Evolutionary conservation across 2,113 vertebrate species (phyloP).

Genomic region (Sigmodon hispidus): DNA sequence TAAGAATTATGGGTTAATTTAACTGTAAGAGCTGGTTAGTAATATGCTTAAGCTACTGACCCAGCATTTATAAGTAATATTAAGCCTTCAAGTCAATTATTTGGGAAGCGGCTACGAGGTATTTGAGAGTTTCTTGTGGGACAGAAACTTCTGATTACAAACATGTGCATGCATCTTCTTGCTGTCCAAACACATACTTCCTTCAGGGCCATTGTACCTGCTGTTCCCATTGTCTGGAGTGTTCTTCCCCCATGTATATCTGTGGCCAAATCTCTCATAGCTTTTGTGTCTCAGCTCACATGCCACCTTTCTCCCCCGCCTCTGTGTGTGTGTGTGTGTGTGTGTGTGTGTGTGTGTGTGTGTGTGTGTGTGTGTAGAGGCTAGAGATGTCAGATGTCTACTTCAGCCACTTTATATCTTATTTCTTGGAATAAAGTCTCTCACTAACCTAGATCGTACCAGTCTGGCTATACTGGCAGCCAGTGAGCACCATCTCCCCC

Average conservation of each 20-base stretch:
- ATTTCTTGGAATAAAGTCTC: not conserved
- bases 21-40: no score
- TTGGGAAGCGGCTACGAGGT: no score
- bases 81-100: no score
- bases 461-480: not conserved
- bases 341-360: not conserved
- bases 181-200: not conserved
- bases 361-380: not conserved
- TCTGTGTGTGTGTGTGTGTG: not conserved
- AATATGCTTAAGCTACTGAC: no score
- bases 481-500: not conserved
- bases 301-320: not conserved
- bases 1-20: no score
- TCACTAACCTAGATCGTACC: not conserved
- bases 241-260: not conserved
- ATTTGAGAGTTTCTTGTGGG: no score
- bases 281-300: not conserved
- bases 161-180: fast-evolving
- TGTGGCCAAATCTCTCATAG: not conserved
- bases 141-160: no score
- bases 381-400: not conserved
- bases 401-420: not conserved
- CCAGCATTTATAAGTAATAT: no score
- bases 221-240: not conserved
- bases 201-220: constrained; percentile 21